Evolutionary conservation across 2,797 vertebrate genomes (phyloP).

Genomic region (Sciaenops ocellatus): DNA sequence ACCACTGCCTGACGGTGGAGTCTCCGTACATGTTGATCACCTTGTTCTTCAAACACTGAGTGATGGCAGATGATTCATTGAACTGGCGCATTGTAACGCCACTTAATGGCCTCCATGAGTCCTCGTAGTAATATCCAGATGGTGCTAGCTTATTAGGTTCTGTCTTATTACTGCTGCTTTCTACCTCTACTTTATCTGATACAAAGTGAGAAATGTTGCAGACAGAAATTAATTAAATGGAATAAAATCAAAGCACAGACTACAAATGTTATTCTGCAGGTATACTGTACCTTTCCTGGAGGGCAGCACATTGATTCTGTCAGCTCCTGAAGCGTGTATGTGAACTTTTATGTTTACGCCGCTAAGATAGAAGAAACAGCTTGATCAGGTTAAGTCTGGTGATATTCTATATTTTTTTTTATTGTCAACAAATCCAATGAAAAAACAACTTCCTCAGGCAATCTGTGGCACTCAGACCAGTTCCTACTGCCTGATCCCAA

Average conservation of each 20-base stretch:
- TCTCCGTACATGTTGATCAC: constrained; percentile 95
- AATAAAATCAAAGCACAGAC: constrained; percentile 19
- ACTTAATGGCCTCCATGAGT: constrained; percentile 87
- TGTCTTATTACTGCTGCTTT: constrained; percentile 63
- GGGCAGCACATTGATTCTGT: constrained; percentile 89
- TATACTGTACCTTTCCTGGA: constrained; percentile 85
- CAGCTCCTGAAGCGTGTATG: constrained; percentile 87
- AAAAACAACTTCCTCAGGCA: too few species aligned
- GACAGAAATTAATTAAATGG: constrained; percentile 6
- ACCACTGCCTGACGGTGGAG: constrained; percentile 97
- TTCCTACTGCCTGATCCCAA: too few species aligned
- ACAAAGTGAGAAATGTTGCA: constrained; percentile 16
- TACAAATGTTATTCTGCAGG: not conserved
- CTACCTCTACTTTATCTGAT: constrained; percentile 53
- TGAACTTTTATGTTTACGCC: constrained; percentile 93
- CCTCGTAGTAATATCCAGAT: constrained; percentile 92
- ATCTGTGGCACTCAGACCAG: too few species aligned
- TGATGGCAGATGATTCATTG: constrained; percentile 87
- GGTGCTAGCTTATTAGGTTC: constrained; percentile 68
- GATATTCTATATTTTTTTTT: not conserved
- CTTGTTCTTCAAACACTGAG: constrained; percentile 92
- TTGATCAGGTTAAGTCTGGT: not conserved
- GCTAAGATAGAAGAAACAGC: constrained; percentile 79
- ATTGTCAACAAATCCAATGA: not conserved
- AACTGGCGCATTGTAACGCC: constrained; percentile 87